A percentile compares a stretch with the other conserved stretches of the same genome.
Conservation (phyloP, 2,888 invertebrate species). For the Drosophila basisetae region DNA sequence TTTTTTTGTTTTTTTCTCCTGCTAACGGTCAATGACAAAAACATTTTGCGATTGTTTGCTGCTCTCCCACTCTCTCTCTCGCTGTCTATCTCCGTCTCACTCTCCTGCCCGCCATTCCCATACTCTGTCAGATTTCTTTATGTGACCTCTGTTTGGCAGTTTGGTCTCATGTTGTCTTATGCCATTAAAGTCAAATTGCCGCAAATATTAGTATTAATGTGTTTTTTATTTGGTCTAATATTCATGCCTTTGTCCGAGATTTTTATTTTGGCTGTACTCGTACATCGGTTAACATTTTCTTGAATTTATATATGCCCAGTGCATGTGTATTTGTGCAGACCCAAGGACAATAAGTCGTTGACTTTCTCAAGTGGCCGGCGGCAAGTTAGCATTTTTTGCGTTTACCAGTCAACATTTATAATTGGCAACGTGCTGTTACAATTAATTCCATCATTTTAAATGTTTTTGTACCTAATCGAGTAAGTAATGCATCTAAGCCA, state of each 20-base stretch:
- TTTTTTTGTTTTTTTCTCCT: conserved; percentile 39
- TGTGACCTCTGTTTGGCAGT: conserved; percentile 57
- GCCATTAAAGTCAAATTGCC: conserved; percentile 78
- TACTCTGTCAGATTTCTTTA: conserved; percentile 9
- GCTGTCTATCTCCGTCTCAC: too few species aligned
- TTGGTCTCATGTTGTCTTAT: conserved; percentile 52
- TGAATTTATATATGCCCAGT: background rate
- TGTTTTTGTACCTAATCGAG: background rate
- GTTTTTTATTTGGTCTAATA: conserved; percentile 71
- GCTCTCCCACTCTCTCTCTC: background rate
- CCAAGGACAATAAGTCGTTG: background rate
- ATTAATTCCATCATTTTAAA: background rate
- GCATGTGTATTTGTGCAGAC: too few species aligned
- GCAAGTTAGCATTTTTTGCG: background rate
- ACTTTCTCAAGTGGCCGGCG: background rate
- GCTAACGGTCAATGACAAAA: conserved; percentile 78
- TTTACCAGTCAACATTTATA: background rate
- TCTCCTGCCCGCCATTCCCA: background rate
- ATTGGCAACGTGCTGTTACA: background rate
- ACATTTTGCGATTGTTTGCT: conserved; percentile 54
- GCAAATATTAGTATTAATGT: conserved; percentile 78
- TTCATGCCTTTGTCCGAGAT: conserved; percentile 29
- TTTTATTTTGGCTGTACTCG: conserved; percentile 11
- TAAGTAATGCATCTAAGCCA: background rate
- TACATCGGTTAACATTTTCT: conserved; percentile 12